phyloP scores from a whole-genome alignment of 2,888 invertebrate species.

The Napeogenes sylphis region DNA sequence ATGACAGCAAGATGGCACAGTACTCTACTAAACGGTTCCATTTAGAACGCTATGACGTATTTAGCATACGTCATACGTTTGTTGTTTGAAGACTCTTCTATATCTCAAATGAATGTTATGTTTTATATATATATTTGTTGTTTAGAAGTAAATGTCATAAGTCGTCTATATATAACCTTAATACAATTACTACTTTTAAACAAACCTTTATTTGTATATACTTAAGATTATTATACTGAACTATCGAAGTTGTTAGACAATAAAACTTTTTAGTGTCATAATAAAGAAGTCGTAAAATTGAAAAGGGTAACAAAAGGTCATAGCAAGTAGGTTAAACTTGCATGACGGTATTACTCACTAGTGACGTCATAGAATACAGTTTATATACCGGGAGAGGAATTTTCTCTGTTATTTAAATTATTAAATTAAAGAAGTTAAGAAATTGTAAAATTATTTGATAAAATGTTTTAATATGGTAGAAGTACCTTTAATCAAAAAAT shows the following conservation, averaged over 20 bases:
- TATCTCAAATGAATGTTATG: no score
- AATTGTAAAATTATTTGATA: no score
- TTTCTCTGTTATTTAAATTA: no score
- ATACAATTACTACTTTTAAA: no score
- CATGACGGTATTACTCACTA: conserved; percentile 20
- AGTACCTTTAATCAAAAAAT: no score
- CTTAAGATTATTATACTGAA: not conserved
- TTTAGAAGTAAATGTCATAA: no score
- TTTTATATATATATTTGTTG: no score
- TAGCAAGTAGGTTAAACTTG: conserved; percentile 20
- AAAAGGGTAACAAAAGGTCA: conserved; percentile 22
- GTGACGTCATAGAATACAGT: conserved; percentile 22
- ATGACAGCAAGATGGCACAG: not conserved
- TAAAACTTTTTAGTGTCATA: conserved; percentile 7
- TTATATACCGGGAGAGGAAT: not conserved
- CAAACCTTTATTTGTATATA: not conserved
- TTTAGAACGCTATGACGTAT: not conserved
- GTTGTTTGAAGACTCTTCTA: no score
- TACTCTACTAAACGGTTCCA: conserved; percentile 1
- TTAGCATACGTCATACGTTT: not conserved
- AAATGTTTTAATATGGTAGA: no score
- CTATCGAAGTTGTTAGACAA: not conserved
- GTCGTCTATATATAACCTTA: no score
- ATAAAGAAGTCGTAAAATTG: conserved; percentile 16
- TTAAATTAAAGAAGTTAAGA: no score